phyloP scores from a whole-genome alignment of 2,888 invertebrate genomes.

The Nymphalis polychloros region DNA sequence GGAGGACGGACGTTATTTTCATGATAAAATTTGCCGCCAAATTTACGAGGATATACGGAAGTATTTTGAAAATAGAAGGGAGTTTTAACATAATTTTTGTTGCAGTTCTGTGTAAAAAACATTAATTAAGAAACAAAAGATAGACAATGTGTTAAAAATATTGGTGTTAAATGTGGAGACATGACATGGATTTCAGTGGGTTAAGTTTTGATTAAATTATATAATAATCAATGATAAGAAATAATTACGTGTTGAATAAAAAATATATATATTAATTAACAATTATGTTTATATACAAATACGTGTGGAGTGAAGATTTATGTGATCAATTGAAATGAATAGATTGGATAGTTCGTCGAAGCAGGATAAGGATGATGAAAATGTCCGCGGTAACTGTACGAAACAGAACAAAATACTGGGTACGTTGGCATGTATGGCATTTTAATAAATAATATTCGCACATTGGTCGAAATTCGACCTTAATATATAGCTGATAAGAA shows the following conservation, averaged over 20 bases:
- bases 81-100: too few relatives aligned
- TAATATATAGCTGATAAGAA: too few relatives aligned
- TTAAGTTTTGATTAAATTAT: neutral
- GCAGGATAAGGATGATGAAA: slow-evolving; percentile 63
- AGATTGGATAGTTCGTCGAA: slow-evolving; percentile 62
- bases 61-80: neutral
- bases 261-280: neutral
- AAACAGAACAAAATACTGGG: slow-evolving; percentile 72
- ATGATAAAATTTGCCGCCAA: slow-evolving; percentile 53
- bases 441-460: too few relatives aligned
- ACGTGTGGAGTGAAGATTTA: slow-evolving; percentile 29
- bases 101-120: too few relatives aligned
- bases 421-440: slow-evolving; percentile 43
- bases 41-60: slow-evolving; percentile 36
- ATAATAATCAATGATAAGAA: neutral
- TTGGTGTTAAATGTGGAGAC: too few relatives aligned
- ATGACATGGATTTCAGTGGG: neutral
- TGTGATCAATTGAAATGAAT: slow-evolving; percentile 62
- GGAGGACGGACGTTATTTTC: slow-evolving; percentile 43
- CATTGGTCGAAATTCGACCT: too few relatives aligned
- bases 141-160: too few relatives aligned
- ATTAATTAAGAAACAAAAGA: too few relatives aligned
- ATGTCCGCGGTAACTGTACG: slow-evolving; percentile 66
- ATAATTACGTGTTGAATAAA: neutral
- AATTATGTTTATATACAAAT: slow-evolving; percentile 27